These are phyloP conservation scores for Prionailurus bengalensis DNA, from an alignment of 2,113 vertebrate species.

Conservation along the genomic window DNA sequence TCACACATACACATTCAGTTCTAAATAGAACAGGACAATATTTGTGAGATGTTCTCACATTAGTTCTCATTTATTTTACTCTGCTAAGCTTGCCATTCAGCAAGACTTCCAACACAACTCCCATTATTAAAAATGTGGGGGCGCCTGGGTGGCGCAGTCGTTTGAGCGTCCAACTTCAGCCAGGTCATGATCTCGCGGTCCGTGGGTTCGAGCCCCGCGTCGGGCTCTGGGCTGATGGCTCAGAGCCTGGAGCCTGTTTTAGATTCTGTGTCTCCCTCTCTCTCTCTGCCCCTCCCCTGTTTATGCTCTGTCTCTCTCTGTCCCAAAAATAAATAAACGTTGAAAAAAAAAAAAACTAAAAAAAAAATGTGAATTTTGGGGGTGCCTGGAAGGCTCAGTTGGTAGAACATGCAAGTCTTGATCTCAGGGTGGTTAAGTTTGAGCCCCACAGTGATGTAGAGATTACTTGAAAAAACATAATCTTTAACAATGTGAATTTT, in stretches of 20 bases:
- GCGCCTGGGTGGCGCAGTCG: neutral
- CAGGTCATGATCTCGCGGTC: too few species aligned
- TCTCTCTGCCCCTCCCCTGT: too few species aligned
- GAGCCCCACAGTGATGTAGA: neutral
- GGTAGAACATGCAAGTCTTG: neutral
- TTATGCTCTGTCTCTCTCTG: too few species aligned
- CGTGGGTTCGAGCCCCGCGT: too few species aligned
- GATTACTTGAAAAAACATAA: neutral
- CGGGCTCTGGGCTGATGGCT: too few species aligned
- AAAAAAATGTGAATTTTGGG: neutral
- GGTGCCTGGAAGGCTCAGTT: neutral
- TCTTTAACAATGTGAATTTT: neutral
- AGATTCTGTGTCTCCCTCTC: too few species aligned
- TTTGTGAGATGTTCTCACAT: constrained; percentile 18
- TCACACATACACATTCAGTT: neutral
- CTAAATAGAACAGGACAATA: neutral
- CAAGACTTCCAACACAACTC: constrained; percentile 32
- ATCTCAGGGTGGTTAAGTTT: neutral
- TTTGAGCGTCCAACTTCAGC: too few species aligned
- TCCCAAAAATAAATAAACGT: too few species aligned
- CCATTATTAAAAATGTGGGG: constrained; percentile 26
- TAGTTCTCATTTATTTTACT: constrained; percentile 60
- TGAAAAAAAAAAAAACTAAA: too few species aligned
- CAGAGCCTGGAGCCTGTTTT: too few species aligned
- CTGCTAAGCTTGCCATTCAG: neutral